These are phyloP conservation scores for Rapana venosa DNA, from an alignment of 2,888 invertebrate species.

Conservation along the genomic window DNA sequence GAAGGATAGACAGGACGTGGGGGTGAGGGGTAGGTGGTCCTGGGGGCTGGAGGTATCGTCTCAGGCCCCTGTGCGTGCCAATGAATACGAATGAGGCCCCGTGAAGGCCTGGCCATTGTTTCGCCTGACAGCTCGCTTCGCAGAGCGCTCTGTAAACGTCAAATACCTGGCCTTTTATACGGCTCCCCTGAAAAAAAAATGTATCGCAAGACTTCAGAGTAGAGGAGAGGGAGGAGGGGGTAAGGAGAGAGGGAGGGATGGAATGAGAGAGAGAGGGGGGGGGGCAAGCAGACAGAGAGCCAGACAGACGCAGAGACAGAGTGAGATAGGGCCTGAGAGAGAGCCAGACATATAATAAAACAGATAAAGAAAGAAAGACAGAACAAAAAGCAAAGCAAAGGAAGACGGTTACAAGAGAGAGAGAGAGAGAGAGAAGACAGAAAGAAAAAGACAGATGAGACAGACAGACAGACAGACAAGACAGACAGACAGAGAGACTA, in stretches of 20 bases:
- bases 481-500: neutral
- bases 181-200: too few relatives aligned
- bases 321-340: neutral
- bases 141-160: too few relatives aligned
- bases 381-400: neutral
- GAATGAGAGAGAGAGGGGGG: neutral
- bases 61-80: too few relatives aligned
- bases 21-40: too few relatives aligned
- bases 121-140: neutral
- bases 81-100: too few relatives aligned
- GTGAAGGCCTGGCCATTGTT: neutral
- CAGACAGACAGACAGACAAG: neutral
- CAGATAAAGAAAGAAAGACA: neutral
- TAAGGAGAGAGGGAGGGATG: neutral
- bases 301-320: neutral
- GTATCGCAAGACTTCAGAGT: neutral
- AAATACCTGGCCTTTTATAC: too few relatives aligned
- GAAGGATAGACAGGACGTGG: too few relatives aligned
- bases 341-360: neutral
- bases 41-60: too few relatives aligned
- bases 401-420: neutral
- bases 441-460: slow-evolving; percentile 8
- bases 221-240: neutral
- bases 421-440: slow-evolving; percentile 17
- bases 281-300: neutral